These are phyloP conservation scores for Notothenia rossii DNA, from an alignment of 2,113 vertebrate genomes.

Conservation along the genomic window DNA sequence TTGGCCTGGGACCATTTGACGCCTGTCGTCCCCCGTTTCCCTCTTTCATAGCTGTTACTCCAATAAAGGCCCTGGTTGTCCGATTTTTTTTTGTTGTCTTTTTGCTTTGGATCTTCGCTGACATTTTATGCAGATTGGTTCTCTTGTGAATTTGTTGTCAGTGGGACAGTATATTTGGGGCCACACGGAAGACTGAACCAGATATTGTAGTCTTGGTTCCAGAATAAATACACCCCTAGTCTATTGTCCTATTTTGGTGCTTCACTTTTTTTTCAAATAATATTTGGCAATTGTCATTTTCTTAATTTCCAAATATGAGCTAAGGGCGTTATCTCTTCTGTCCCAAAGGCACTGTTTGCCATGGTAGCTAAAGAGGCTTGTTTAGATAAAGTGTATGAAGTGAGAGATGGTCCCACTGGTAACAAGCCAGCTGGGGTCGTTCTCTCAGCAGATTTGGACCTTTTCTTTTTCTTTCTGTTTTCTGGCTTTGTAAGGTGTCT, in stretches of 20 bases:
- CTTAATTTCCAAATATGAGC: not conserved
- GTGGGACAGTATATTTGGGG: no score
- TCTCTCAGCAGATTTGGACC: conserved; percentile 10
- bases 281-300: not conserved
- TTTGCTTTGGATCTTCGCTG: no score
- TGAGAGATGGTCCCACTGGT: not conserved
- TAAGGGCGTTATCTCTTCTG: not conserved
- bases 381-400: conserved; percentile 11
- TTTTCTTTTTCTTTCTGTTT: conserved; percentile 8
- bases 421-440: conserved; percentile 25
- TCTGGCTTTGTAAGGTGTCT: conserved; percentile 1
- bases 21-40: no score
- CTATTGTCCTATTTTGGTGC: not conserved
- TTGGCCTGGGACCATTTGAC: no score
- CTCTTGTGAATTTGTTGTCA: no score
- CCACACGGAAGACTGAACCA: no score
- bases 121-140: no score
- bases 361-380: not conserved
- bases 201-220: no score
- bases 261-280: no score
- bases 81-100: no score
- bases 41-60: no score
- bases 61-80: no score
- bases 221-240: not conserved
- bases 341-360: conserved; percentile 8